phyloP scores from a whole-genome alignment of 2,888 invertebrate species.

The Metopia argyrocephala region DNA sequence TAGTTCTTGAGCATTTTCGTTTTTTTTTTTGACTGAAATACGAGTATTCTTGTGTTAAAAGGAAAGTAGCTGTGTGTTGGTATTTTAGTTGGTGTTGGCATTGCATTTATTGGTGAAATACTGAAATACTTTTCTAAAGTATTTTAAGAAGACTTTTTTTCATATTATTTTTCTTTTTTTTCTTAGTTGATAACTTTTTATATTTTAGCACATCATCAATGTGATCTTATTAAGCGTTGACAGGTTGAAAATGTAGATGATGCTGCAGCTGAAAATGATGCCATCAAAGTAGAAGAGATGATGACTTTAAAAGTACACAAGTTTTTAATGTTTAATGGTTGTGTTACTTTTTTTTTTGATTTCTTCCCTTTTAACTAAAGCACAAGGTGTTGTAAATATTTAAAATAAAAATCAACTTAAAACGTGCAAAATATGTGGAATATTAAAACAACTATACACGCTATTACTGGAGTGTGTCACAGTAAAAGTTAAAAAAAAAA shows the following conservation, averaged over 20 bases:
- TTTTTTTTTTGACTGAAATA: not conserved
- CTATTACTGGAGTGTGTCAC: too few relatives aligned
- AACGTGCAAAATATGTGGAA: not conserved
- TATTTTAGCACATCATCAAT: slow-evolving; percentile 33
- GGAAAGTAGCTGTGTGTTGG: too few relatives aligned
- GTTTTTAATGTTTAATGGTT: not conserved
- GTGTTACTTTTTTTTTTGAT: not conserved
- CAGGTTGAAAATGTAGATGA: slow-evolving; percentile 18
- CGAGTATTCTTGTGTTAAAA: not conserved
- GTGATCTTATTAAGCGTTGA: slow-evolving; percentile 46
- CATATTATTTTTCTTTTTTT: not conserved
- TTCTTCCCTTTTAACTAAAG: not conserved
- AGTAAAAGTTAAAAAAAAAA: too few relatives aligned
- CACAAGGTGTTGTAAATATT: not conserved
- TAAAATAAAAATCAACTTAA: not conserved
- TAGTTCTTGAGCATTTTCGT: slow-evolving; percentile 6
- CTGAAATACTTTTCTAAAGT: slow-evolving; percentile 23
- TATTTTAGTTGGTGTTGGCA: not conserved
- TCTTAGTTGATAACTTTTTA: not conserved
- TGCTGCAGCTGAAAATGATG: not conserved
- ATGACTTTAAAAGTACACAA: not conserved
- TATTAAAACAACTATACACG: not conserved
- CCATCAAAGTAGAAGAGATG: not conserved
- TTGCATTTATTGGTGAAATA: slow-evolving; percentile 15
- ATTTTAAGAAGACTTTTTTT: slow-evolving; percentile 7